Percentiles rank a stretch among this genome's conserved stretches.
phyloP scores from a whole-genome alignment of 2,797 vertebrate genomes.

The Paedocypris micromegethes region DNA sequence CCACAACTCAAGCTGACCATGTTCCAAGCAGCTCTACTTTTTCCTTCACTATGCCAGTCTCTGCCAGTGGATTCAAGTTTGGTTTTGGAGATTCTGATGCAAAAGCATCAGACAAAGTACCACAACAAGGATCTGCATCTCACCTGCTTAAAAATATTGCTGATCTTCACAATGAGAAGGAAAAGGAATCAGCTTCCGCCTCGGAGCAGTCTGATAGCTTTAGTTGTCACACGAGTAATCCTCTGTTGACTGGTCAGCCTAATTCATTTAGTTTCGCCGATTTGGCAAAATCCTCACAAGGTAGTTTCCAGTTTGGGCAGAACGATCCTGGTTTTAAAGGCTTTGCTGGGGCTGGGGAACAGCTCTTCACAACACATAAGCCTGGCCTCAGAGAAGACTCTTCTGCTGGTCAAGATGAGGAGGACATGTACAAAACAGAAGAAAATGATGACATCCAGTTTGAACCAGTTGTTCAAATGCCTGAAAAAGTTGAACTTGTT shows the following conservation, averaged over 20 bases:
- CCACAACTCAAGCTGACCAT: slow-evolving; percentile 58
- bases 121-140: slow-evolving; percentile 55
- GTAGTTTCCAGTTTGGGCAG: slow-evolving; percentile 80
- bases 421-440: slow-evolving; percentile 92
- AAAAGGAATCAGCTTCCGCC: slow-evolving; percentile 42
- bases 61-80: slow-evolving; percentile 80
- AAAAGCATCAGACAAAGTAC: slow-evolving; percentile 35
- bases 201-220: slow-evolving; percentile 18
- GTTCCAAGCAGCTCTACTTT: slow-evolving; percentile 70
- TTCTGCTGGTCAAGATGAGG: slow-evolving; percentile 74
- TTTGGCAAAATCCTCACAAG: slow-evolving; percentile 73
- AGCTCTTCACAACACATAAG: slow-evolving; percentile 74
- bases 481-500: slow-evolving; percentile 90
- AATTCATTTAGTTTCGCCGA: slow-evolving; percentile 82
- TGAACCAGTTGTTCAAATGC: slow-evolving; percentile 97
- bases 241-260: slow-evolving; percentile 71
- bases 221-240: slow-evolving; percentile 55
- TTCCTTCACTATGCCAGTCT: slow-evolving; percentile 73
- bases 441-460: slow-evolving; percentile 96
- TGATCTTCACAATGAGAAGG: slow-evolving; percentile 74
- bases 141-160: slow-evolving; percentile 68
- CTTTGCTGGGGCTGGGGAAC: slow-evolving; percentile 81
- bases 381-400: slow-evolving; percentile 62
- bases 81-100: slow-evolving; percentile 74
- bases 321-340: slow-evolving; percentile 84